A percentile compares a stretch with the other conserved stretches of the same genome.
phyloP scores from a whole-genome alignment of 2,888 invertebrate genomes.

The Tinea trinotella region DNA sequence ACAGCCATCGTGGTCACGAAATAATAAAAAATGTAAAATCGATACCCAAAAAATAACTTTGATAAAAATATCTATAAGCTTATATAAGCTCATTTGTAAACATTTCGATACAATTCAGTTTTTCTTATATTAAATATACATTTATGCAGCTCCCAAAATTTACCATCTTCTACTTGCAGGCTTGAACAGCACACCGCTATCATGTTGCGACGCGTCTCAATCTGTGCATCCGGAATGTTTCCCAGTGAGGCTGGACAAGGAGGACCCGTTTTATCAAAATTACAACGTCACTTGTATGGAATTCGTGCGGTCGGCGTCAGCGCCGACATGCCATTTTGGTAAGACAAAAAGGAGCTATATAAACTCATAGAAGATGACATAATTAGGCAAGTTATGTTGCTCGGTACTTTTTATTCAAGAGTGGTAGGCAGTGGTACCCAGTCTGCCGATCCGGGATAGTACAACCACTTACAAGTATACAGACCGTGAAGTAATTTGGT shows the following conservation, averaged over 20 bases:
- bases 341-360: slow-evolving; percentile 25
- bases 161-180: slow-evolving; percentile 49
- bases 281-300: slow-evolving; percentile 86
- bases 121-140: neutral
- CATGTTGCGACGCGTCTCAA: slow-evolving; percentile 74
- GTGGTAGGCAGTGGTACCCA: no score
- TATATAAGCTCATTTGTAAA: no score
- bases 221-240: slow-evolving; percentile 83
- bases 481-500: no score
- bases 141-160: neutral
- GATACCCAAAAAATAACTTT: no score
- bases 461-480: no score
- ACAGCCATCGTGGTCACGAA: no score
- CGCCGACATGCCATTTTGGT: slow-evolving; percentile 83
- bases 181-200: slow-evolving; percentile 77
- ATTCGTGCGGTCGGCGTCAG: slow-evolving; percentile 86
- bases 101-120: no score
- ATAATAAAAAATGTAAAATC: no score
- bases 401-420: no score
- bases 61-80: neutral
- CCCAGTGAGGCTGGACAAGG: slow-evolving; percentile 76
- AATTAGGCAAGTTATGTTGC: no score
- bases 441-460: no score
- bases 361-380: no score
- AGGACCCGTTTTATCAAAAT: slow-evolving; percentile 79